Base-by-base conservation (phyloP, 2,888 invertebrate species). In the Elysia crispata region DNA sequence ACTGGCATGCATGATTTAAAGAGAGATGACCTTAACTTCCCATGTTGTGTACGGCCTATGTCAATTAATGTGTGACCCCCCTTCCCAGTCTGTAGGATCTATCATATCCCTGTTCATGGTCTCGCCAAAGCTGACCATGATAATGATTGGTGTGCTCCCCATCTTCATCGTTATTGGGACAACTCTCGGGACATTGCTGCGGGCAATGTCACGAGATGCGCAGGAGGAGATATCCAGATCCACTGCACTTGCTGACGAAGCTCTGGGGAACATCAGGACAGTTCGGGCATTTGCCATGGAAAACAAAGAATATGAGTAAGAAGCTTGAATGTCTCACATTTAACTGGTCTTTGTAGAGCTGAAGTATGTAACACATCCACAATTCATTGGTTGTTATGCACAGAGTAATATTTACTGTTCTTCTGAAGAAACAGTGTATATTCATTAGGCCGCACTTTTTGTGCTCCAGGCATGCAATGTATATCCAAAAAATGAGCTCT, bases 201-300 rank as follows among this genome's bases (percentile, higher is more conserved):
- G 97, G 75, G 94, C 94, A 80, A 92, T 97, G 41, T 97, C 97
- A 0, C 94, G 95, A 86, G 94, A 94, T 81, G 96, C 97, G 0
- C 97, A 98, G 91, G 94, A 95, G 15, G 97, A 97, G 94, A 93
- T 95, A 82, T 96, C 97, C 86, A 95, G 95, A 90, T 95, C 97
- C 0, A 97, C 97, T 0, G 94, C 96, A 0, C 95, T 98, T 57
- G 97, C 97, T 20, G 97, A 98, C 91, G 98, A 98, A 93, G 97
- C 98, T 1, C 94, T 99, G 79, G 95, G 96, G 57, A 98, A 98
- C 92, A 96, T 99, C 85, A 94, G 97, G 74, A 98, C 98, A 0
- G 98, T 99, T 0, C 94, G 98, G 85, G 96, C 98, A 20, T 98
- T 98, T 93, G 97, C 97, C 0, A 97, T 97, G 93, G 98, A 99